A percentile compares a stretch with the other conserved stretches of the same genome.
phyloP scores from a whole-genome alignment of 1,140 invertebrate genomes.

The Pomacea maculata region DNA sequence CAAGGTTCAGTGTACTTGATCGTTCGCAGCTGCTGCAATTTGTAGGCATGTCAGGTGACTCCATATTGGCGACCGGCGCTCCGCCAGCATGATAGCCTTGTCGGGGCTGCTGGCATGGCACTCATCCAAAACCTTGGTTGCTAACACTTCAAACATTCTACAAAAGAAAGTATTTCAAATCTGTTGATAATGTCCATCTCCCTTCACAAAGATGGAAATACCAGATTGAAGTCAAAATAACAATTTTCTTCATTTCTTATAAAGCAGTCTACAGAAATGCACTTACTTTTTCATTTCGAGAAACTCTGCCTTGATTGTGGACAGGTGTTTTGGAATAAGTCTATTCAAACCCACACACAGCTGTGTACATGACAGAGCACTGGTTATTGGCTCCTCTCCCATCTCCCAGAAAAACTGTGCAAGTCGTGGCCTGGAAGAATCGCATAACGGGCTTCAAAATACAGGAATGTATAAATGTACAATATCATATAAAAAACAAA shows the following conservation, averaged over 20 bases:
- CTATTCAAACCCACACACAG: slow-evolving; percentile 43
- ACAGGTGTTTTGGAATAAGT: slow-evolving; percentile 40
- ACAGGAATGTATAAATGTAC: not conserved
- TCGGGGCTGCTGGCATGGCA: slow-evolving; percentile 53
- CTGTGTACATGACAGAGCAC: slow-evolving; percentile 52
- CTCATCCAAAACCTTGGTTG: slow-evolving; percentile 54
- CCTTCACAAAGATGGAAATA: not conserved
- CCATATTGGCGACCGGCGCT: slow-evolving; percentile 54
- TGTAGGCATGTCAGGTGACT: slow-evolving; percentile 57
- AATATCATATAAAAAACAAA: no score
- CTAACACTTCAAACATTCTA: slow-evolving; percentile 58
- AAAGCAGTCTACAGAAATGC: not conserved
- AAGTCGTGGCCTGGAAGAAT: slow-evolving; percentile 39
- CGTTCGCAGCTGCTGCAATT: slow-evolving; percentile 53
- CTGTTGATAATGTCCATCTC: not conserved
- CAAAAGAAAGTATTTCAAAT: slow-evolving; percentile 15
- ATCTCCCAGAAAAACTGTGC: slow-evolving; percentile 59
- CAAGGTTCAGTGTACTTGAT: slow-evolving; percentile 34
- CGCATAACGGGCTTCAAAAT: not conserved
- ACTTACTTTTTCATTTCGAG: slow-evolving; percentile 40
- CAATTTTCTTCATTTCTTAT: not conserved
- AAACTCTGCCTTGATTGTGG: slow-evolving; percentile 32
- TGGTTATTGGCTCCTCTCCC: slow-evolving; percentile 56
- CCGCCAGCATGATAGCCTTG: slow-evolving; percentile 58
- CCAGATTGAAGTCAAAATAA: not conserved